Percentiles rank a stretch among this genome's conserved stretches.
phyloP scores from a whole-genome alignment of 2,888 invertebrate species.

The Yponomeuta sedellus region DNA sequence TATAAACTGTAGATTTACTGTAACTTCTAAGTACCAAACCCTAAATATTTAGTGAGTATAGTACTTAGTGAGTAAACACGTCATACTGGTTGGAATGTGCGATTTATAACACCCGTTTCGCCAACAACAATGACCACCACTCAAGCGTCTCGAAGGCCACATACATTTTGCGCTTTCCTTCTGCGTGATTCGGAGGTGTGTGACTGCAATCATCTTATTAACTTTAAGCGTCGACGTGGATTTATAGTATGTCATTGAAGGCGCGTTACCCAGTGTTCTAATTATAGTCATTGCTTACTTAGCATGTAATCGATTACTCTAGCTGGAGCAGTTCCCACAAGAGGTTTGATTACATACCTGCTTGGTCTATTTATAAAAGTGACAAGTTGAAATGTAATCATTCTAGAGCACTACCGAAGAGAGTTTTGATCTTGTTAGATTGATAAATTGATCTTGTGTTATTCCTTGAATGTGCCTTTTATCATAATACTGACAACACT shows the following conservation, averaged over 20 bases:
- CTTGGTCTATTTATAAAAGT: neutral
- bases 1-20: too few species aligned
- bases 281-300: neutral
- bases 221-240: neutral
- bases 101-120: neutral
- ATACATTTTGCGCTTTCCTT: neutral
- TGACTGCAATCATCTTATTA: neutral
- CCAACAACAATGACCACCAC: neutral
- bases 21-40: neutral
- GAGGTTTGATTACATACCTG: neutral
- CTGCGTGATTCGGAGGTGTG: neutral
- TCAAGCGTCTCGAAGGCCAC: constrained; percentile 7
- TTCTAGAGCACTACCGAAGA: too few species aligned
- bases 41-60: neutral
- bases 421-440: too few species aligned
- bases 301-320: neutral
- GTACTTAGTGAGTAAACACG: neutral
- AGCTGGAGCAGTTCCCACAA: neutral
- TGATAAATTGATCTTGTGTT: too few species aligned
- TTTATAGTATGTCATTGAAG: neutral
- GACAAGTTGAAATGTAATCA: too few species aligned
- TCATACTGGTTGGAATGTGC: constrained; percentile 1
- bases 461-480: too few species aligned
- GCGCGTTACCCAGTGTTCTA: neutral
- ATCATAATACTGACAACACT: too few species aligned